These are phyloP conservation scores for Parambassis ranga DNA, from an alignment of 2,797 vertebrate genomes.

Conservation along the genomic window DNA sequence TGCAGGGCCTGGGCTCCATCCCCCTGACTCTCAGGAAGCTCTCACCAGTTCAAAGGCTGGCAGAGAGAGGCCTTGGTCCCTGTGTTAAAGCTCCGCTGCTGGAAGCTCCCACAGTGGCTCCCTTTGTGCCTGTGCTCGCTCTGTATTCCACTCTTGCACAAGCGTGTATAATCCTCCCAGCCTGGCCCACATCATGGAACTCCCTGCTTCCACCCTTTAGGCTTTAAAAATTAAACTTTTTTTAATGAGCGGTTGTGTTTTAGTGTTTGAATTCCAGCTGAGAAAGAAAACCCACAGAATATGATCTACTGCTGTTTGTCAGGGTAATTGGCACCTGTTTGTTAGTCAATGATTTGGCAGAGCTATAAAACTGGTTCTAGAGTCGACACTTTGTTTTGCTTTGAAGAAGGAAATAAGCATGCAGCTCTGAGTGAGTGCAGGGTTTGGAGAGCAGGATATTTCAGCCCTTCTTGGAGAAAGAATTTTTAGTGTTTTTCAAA, in stretches of 20 bases:
- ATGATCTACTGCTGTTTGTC: constrained; percentile 18
- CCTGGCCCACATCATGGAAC: constrained; percentile 32
- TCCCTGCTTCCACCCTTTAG: constrained; percentile 7
- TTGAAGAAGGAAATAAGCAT: not conserved
- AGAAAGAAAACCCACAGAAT: not conserved
- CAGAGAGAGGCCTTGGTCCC: constrained; percentile 51
- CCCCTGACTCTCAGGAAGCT: constrained; percentile 66
- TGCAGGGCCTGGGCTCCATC: constrained; percentile 45
- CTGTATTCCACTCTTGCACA: constrained; percentile 69
- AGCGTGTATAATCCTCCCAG: constrained; percentile 27
- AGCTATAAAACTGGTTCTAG: constrained; percentile 13
- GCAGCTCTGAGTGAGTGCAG: not conserved
- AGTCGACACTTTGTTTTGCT: constrained; percentile 6
- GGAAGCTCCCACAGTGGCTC: constrained; percentile 72
- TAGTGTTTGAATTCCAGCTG: too few species aligned
- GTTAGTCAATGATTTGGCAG: constrained; percentile 11
- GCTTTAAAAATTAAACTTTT: too few species aligned
- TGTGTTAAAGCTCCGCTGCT: constrained; percentile 55
- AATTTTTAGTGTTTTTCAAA: not conserved
- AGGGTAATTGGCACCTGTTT: constrained; percentile 22
- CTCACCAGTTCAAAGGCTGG: constrained; percentile 70
- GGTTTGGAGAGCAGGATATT: not conserved
- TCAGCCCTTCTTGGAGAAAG: not conserved
- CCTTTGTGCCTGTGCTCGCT: constrained; percentile 70
- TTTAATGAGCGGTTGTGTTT: too few species aligned